These are phyloP conservation scores for Coregonus suidteri DNA, from an alignment of 2,797 vertebrate genomes.

Conservation along the genomic window DNA sequence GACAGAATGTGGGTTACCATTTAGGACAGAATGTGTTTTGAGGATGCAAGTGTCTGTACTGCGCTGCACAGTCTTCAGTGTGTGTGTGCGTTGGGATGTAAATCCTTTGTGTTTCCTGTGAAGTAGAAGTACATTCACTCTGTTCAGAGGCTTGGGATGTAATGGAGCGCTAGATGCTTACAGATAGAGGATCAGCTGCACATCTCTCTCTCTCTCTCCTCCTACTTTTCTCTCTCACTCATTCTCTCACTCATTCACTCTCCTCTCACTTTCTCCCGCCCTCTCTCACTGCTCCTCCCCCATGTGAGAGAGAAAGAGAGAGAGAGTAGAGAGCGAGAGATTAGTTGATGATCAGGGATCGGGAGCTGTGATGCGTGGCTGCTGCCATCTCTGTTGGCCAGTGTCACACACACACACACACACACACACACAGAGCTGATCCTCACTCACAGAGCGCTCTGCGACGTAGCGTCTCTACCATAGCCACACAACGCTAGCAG, in stretches of 20 bases:
- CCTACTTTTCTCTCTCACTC: no score
- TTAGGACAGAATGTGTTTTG: no score
- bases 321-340: no score
- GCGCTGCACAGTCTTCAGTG: no score
- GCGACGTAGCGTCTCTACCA: not conserved
- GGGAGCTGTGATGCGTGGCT: conserved; percentile 74
- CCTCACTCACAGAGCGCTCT: conserved; percentile 44
- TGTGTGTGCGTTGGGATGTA: no score
- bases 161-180: not conserved
- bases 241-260: no score
- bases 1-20: no score
- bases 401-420: conserved; percentile 45
- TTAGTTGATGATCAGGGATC: conserved; percentile 57
- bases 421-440: conserved; percentile 21
- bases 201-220: no score
- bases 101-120: not conserved
- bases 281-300: no score
- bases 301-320: no score
- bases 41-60: no score
- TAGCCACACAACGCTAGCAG: not conserved
- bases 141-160: not conserved
- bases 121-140: not conserved
- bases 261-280: no score
- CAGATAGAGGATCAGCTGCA: not conserved
- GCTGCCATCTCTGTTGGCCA: conserved; percentile 62